These are phyloP conservation scores for Cacoxenus indagator DNA, from an alignment of 2,888 invertebrate species.

Conservation along the genomic window DNA sequence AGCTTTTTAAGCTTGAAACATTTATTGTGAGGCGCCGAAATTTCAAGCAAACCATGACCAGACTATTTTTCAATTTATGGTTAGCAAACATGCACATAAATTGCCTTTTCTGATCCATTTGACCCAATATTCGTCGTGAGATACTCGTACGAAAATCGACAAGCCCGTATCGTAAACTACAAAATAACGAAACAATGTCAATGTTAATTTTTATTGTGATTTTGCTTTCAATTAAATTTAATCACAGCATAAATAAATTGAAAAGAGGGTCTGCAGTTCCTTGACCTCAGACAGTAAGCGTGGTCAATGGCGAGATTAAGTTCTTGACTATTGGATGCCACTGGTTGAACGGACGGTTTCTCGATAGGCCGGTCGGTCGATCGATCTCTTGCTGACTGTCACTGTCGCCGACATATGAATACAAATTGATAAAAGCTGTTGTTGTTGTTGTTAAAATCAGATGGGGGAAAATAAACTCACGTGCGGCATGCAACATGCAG, in stretches of 20 bases:
- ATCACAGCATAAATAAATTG: conserved; percentile 54
- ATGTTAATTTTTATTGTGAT: no score
- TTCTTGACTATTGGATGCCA: conserved; percentile 44
- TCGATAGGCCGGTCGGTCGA: background rate
- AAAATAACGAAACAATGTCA: conserved; percentile 11
- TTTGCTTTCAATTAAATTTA: conserved; percentile 63
- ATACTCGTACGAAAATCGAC: background rate
- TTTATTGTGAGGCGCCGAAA: no score
- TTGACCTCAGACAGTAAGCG: conserved; percentile 43
- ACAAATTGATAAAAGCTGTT: conserved; percentile 62
- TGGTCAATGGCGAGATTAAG: conserved; percentile 44
- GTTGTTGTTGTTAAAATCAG: conserved; percentile 62
- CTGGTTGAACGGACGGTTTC: no score
- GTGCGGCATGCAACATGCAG: conserved; percentile 9
- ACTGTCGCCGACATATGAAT: conserved; percentile 51
- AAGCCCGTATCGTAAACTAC: conserved; percentile 2
- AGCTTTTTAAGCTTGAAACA: no score
- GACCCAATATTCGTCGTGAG: background rate
- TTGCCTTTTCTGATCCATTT: background rate
- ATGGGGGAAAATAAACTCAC: conserved; percentile 29
- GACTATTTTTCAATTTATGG: no score
- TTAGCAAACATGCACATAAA: background rate
- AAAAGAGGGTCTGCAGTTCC: conserved; percentile 44
- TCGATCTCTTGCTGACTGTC: background rate
- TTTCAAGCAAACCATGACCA: no score